Evolutionary conservation across 1,140 invertebrate species (phyloP).

Genomic region (Lysiphlebus fabarum): DNA sequence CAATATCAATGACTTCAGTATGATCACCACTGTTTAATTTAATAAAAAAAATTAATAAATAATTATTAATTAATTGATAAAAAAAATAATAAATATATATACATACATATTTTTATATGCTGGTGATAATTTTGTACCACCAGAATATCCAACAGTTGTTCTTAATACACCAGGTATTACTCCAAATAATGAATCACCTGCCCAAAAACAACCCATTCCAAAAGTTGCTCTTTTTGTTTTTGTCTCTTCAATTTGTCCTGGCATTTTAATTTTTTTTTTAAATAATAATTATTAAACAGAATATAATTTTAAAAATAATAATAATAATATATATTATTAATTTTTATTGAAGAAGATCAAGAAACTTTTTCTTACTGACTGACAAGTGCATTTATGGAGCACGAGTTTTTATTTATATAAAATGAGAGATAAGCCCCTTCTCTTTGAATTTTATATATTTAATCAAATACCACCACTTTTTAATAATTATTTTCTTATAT

Average conservation of each 20-base stretch:
- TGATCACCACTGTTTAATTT: constrained; percentile 86
- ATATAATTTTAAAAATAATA: constrained; percentile 1
- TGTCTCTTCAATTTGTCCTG: constrained; percentile 49
- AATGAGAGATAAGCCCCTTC: too few species aligned
- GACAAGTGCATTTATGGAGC: too few species aligned
- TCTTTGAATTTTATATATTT: too few species aligned
- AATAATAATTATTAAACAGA: neutral
- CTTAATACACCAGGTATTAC: constrained; percentile 78
- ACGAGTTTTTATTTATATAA: too few species aligned
- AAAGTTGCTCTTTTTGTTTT: constrained; percentile 71
- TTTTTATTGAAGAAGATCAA: neutral
- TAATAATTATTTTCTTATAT: too few species aligned
- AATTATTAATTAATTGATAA: neutral
- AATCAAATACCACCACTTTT: too few species aligned
- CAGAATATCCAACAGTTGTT: constrained; percentile 93
- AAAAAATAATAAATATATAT: constrained; percentile 4
- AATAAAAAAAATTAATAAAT: constrained; percentile 37
- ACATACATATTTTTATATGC: constrained; percentile 85
- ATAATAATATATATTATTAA: too few species aligned
- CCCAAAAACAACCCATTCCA: constrained; percentile 97
- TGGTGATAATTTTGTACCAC: constrained; percentile 76
- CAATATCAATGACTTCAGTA: constrained; percentile 88
- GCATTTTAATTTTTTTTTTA: constrained; percentile 36
- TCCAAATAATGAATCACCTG: constrained; percentile 88
- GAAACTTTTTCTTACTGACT: too few species aligned